Base-by-base conservation (phyloP, 2,888 invertebrate species). In the Eucriotettix oculatus region DNA sequence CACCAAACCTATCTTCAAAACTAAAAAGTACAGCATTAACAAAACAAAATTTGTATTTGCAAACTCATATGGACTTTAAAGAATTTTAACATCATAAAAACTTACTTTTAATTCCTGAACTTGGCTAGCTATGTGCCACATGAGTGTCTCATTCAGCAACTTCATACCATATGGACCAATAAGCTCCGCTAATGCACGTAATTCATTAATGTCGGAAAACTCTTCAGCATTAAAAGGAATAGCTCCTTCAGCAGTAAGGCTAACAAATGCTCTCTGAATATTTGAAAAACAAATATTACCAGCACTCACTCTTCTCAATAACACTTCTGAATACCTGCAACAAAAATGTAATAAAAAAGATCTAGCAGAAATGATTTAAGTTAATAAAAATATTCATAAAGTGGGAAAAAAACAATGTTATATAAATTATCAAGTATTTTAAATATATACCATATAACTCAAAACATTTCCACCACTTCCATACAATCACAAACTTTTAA, bases 131-230 rank as follows among this genome's bases (percentile, higher is more conserved):
- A 98, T 95, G 71, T 98, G 97, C 92, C 96, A 95, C 91, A 97
- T 96, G 14, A 99, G 77, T 14, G 94, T 91, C 75, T 99, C 97
- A 70, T 94, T 94, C 59, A 99, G 75, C 68, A 92, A 84, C 70
- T 97, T 98, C 85, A 99, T 96, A 9, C 99, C 99, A 71, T 98
- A 99, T 0, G 99, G 98, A 0, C 99, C 98, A 65, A 99, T 92
- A 42, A 99, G 77, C 75, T 99, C 98, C 1, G 95, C 94, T 56
- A 99, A 76, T 0, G 98, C 90, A 65, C 95, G 79, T 57, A 99
- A 75, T 71, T 99, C 99, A 75, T 89, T 95, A 16, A 96, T 86
- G 73, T 98, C 97, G 0, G 96, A 95, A 75, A 93, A 99, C 71
- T 99, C 98, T 74, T 99, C 98, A 0, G 98, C 96, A 72, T 93